These are phyloP conservation scores for Bradypus variegatus DNA, from an alignment of 2,797 vertebrate genomes.

Conservation along the genomic window DNA sequence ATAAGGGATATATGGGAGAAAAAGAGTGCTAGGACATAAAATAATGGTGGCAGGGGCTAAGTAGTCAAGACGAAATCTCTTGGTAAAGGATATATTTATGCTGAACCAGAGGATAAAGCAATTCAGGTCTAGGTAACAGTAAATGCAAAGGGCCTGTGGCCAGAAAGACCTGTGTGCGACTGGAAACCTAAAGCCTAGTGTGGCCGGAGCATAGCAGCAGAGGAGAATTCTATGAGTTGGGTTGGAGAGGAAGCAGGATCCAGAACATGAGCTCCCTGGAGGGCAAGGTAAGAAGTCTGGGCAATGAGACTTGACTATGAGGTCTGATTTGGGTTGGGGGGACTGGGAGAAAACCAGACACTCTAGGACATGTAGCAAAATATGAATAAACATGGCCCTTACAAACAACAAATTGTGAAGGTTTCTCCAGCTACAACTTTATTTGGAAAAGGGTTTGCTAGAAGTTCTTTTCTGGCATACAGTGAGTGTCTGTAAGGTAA, in stretches of 20 bases:
- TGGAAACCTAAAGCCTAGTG: neutral
- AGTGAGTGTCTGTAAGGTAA: neutral
- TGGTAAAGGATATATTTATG: neutral
- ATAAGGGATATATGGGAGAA: neutral
- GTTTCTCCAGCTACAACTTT: neutral
- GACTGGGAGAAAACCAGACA: neutral
- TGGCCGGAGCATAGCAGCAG: neutral
- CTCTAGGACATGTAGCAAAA: neutral
- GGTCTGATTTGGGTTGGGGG: neutral
- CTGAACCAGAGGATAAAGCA: neutral
- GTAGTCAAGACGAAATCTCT: neutral
- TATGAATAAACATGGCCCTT: neutral
- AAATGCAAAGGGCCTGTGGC: neutral
- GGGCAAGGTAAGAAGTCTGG: neutral
- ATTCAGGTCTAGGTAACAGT: neutral
- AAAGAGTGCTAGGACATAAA: neutral
- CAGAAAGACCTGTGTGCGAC: neutral
- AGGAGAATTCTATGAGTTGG: accelerated
- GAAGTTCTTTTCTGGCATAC: neutral
- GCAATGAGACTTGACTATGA: accelerated
- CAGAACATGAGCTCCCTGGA: neutral
- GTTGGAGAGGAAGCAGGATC: neutral
- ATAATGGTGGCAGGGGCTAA: neutral
- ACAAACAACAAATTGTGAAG: neutral
- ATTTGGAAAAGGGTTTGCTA: neutral